Conservation (phyloP, 1,140 invertebrate genomes). For the Zaprionus nigranus region DNA sequence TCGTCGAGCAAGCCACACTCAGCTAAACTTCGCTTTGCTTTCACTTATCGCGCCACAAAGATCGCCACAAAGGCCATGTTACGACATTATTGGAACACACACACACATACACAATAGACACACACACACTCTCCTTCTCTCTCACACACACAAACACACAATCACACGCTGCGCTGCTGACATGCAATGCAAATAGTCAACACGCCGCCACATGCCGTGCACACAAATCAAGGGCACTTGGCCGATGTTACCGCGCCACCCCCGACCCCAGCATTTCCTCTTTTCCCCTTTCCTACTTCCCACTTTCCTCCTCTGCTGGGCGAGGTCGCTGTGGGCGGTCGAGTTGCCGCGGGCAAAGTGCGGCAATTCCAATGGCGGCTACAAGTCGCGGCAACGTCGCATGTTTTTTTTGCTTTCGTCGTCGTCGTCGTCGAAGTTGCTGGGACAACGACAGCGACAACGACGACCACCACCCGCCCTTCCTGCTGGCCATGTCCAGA, state of each 20-base stretch:
- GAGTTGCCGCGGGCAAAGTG: constrained; percentile 19
- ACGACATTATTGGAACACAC: constrained; percentile 78
- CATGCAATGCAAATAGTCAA: constrained; percentile 82
- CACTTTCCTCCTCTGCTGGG: not conserved
- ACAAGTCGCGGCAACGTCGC: constrained; percentile 70
- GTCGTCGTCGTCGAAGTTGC: constrained; percentile 32
- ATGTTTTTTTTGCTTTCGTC: constrained; percentile 51
- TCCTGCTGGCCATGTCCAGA: not conserved
- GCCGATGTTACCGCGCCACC: constrained; percentile 47
- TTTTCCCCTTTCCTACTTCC: not conserved
- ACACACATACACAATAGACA: constrained; percentile 21
- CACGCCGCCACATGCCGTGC: constrained; percentile 80
- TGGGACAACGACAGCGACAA: not conserved
- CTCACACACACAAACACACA: constrained; percentile 14
- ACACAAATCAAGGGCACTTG: constrained; percentile 82
- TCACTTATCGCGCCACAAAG: constrained; percentile 70
- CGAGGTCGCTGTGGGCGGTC: constrained; percentile 65
- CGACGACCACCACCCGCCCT: not conserved
- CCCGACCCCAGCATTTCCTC: not conserved
- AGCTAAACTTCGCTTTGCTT: constrained; percentile 14
- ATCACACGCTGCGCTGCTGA: constrained; percentile 32
- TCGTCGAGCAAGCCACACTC: not conserved
- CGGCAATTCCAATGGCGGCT: constrained; percentile 62
- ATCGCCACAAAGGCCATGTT: constrained; percentile 82
- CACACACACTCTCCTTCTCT: constrained; percentile 2